phyloP scores from a whole-genome alignment of 2,797 vertebrate genomes.

The Acestrorhynchus altus region DNA sequence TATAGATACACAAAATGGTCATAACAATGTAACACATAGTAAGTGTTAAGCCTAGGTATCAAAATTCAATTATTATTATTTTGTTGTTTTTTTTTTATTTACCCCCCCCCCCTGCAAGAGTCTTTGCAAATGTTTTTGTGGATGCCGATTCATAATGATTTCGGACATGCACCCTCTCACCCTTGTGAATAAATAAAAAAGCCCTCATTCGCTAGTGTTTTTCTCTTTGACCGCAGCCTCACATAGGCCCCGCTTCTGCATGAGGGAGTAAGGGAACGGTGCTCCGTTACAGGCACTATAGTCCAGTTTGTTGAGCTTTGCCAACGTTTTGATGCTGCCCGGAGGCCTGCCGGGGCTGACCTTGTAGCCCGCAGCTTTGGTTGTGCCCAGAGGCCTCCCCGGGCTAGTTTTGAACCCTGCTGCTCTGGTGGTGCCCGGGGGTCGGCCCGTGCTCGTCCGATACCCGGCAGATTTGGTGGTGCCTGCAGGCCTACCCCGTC shows the following conservation, averaged over 20 bases:
- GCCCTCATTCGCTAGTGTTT: slow-evolving; percentile 81
- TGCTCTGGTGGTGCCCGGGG: slow-evolving; percentile 95
- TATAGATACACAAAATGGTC: slow-evolving; percentile 64
- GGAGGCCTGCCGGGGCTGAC: slow-evolving; percentile 98
- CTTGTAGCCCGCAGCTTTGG: slow-evolving; percentile 98
- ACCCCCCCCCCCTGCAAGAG: slow-evolving; percentile 25
- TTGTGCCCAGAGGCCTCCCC: slow-evolving; percentile 96
- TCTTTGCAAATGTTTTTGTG: slow-evolving; percentile 40
- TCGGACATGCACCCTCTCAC: slow-evolving; percentile 58
- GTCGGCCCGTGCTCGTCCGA: slow-evolving; percentile 97
- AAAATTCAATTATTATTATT: slow-evolving; percentile 48
- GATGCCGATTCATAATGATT: slow-evolving; percentile 43
- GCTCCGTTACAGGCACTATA: slow-evolving; percentile 85
- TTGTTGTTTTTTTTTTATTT: background rate
- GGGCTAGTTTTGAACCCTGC: slow-evolving; percentile 99
- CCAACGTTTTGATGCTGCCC: slow-evolving; percentile 97
- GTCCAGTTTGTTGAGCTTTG: slow-evolving; percentile 88
- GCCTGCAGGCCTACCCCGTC: slow-evolving; percentile 93
- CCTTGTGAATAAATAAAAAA: slow-evolving; percentile 58
- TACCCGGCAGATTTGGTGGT: slow-evolving; percentile 99
- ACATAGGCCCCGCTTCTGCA: slow-evolving; percentile 90
- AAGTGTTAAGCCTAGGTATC: slow-evolving; percentile 56
- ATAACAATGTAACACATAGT: slow-evolving; percentile 58
- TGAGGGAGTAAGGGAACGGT: slow-evolving; percentile 89
- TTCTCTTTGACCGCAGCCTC: slow-evolving; percentile 87